A percentile compares a stretch with the other conserved stretches of the same genome.
phyloP scores from a whole-genome alignment of 2,113 vertebrate species.

The Campylomormyrus numenius region DNA sequence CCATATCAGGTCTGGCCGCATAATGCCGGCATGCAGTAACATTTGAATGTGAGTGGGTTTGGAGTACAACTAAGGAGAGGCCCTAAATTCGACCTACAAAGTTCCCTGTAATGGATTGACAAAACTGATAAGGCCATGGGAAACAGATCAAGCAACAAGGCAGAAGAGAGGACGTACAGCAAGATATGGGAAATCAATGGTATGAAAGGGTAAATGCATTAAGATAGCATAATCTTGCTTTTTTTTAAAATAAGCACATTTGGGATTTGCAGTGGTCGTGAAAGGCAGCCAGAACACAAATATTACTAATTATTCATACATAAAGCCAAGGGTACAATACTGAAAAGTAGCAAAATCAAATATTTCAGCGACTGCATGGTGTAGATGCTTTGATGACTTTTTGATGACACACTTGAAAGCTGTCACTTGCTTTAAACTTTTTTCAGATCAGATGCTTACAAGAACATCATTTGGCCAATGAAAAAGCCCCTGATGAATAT shows the following conservation, averaged over 20 bases:
- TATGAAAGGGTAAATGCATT: not conserved
- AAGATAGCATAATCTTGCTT: not conserved
- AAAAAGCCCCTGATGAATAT: constrained; percentile 33
- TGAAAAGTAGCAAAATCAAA: constrained; percentile 1
- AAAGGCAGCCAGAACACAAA: not conserved
- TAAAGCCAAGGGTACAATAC: not conserved
- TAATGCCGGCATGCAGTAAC: not conserved
- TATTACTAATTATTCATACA: not conserved
- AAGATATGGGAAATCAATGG: not conserved
- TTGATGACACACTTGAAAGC: constrained; percentile 28
- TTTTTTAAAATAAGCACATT: not conserved
- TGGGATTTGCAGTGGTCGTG: not conserved
- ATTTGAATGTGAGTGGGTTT: not conserved
- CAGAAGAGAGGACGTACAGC: not conserved
- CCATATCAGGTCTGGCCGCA: not conserved
- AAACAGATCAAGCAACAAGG: not conserved
- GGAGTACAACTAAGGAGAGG: not conserved
- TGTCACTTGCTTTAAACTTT: constrained; percentile 30
- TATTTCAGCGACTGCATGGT: not conserved
- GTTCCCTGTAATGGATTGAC: not conserved
- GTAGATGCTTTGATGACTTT: not conserved
- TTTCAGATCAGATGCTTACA: constrained; percentile 38
- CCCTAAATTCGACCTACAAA: not conserved
- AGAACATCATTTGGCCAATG: constrained; percentile 39
- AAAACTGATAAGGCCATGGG: not conserved